Percentiles rank a stretch among this genome's conserved stretches.
Evolutionary conservation across 1,140 invertebrate species (phyloP).

Genomic region (Calosoma granatense): DNA sequence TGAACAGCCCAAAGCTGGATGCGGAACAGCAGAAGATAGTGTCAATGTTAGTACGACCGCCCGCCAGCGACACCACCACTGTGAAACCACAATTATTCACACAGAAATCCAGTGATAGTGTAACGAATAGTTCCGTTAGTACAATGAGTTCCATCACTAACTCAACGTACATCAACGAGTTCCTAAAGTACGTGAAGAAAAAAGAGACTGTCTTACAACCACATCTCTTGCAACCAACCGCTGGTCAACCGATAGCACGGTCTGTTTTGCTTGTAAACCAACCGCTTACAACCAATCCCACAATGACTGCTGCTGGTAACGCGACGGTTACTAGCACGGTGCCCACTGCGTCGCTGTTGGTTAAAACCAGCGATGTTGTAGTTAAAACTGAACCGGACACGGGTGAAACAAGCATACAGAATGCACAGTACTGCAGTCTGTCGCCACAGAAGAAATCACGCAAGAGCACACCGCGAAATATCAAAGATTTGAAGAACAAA

Average conservation of each 20-base stretch:
- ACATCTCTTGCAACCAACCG: not conserved
- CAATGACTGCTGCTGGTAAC: not conserved
- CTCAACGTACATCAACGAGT: not conserved
- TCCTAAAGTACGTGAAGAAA: slow-evolving; percentile 1
- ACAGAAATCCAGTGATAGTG: not conserved
- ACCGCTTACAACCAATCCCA: not conserved
- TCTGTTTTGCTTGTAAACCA: not conserved
- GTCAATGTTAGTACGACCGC: not conserved
- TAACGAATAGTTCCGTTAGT: not conserved
- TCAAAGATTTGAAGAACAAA: not conserved
- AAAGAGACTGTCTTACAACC: not conserved
- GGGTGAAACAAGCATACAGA: too few species aligned
- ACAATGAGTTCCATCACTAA: not conserved
- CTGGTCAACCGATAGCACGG: not conserved
- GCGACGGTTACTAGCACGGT: not conserved
- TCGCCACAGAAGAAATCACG: not conserved
- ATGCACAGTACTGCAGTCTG: too few species aligned
- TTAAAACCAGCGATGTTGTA: not conserved
- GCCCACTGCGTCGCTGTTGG: not conserved
- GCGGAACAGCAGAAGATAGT: not conserved
- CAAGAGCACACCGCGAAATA: not conserved
- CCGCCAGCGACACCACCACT: too few species aligned
- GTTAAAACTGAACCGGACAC: not conserved
- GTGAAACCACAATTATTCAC: not conserved
- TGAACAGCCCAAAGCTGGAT: not conserved